Percentiles rank a stretch among this genome's conserved stretches.
Evolutionary conservation across 1,140 invertebrate genomes (phyloP).

Genomic region (Pectinophora gossypiella): DNA sequence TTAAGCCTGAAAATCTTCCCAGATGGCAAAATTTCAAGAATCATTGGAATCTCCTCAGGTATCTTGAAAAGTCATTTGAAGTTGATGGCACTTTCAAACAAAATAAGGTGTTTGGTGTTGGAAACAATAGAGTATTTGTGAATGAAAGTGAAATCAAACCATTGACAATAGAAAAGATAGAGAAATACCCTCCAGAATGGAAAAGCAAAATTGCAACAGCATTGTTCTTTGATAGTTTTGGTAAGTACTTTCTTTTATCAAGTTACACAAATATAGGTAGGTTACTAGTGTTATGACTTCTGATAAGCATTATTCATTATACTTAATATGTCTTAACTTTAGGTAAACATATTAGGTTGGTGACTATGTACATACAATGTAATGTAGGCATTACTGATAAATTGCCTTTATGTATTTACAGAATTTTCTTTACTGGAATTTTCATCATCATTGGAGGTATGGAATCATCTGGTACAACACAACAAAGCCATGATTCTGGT

Average conservation of each 20-base stretch:
- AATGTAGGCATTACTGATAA: too few relatives aligned
- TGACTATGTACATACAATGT: too few relatives aligned
- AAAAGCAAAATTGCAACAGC: conserved; percentile 72
- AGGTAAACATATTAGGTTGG: too few relatives aligned
- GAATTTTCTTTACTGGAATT: conserved; percentile 72
- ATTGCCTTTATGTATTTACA: too few relatives aligned
- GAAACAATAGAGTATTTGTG: conserved; percentile 57
- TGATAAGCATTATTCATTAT: too few relatives aligned
- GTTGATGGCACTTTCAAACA: conserved; percentile 66
- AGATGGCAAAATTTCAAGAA: conserved; percentile 71
- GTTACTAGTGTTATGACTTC: too few relatives aligned
- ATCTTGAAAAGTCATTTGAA: conserved; percentile 73
- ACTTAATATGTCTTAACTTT: too few relatives aligned
- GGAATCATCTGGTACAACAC: conserved; percentile 70
- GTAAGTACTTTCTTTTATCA: conserved; percentile 41
- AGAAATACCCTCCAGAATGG: conserved; percentile 66
- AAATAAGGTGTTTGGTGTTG: conserved; percentile 68
- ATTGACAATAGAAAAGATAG: conserved; percentile 68
- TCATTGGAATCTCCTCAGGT: conserved; percentile 77
- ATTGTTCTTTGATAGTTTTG: conserved; percentile 75
- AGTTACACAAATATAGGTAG: too few relatives aligned
- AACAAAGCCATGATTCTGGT: conserved; percentile 73
- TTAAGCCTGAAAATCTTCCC: conserved; percentile 41
- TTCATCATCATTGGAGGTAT: conserved; percentile 67
- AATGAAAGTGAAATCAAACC: conserved; percentile 68